Percentiles rank a stretch among this genome's conserved stretches.
Conservation (phyloP, 2,113 vertebrate species). For the Pollimyrus isidori region DNA sequence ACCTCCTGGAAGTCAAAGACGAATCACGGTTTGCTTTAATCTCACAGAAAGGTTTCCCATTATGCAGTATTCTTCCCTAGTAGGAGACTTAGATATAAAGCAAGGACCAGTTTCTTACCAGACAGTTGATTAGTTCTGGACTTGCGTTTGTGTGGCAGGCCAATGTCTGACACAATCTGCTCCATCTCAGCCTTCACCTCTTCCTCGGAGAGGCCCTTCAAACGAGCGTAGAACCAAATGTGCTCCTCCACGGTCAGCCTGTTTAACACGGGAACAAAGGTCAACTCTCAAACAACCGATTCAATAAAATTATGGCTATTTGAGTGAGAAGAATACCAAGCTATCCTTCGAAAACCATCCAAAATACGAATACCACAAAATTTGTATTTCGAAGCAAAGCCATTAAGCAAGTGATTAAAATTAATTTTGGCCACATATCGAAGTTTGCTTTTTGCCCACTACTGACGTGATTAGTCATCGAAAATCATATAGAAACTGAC, state of each 20-base stretch:
- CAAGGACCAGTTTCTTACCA: conserved; percentile 55
- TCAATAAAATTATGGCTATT: background rate
- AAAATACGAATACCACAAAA: background rate
- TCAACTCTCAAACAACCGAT: background rate
- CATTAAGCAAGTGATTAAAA: background rate
- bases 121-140: conserved; percentile 79
- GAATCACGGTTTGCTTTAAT: background rate
- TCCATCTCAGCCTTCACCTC: conserved; percentile 80
- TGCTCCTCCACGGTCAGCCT: conserved; percentile 97
- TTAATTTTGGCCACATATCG: background rate
- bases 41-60: background rate
- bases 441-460: background rate
- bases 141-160: conserved; percentile 81
- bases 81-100: background rate
- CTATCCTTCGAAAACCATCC: background rate
- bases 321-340: background rate
- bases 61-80: no score
- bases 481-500: background rate
- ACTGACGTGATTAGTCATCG: background rate
- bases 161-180: conserved; percentile 84
- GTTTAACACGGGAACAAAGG: conserved; percentile 10
- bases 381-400: background rate
- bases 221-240: conserved; percentile 94
- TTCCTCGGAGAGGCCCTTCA: conserved; percentile 82
- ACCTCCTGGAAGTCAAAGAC: conserved; percentile 62